A percentile compares a stretch with the other conserved stretches of the same genome.
Conservation (phyloP, 2,888 invertebrate species). For the Caenorhabditis imperialis region DNA sequence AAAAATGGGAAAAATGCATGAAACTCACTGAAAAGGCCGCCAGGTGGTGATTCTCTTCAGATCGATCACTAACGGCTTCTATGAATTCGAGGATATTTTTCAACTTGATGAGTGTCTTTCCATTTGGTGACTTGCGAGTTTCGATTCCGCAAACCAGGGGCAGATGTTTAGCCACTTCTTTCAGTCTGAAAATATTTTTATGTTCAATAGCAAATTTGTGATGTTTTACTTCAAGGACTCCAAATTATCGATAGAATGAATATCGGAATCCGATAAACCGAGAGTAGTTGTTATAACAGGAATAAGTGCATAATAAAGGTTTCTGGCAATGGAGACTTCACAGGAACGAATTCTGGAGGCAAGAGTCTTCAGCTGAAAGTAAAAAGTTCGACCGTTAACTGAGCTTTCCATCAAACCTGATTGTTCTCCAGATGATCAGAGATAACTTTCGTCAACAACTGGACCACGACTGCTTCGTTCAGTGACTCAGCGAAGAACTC, state of each 20-base stretch:
- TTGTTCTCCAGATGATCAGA: constrained; percentile 7
- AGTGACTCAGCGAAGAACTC: constrained; percentile 29
- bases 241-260: constrained; percentile 12
- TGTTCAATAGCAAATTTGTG: no score
- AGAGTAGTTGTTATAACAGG: background rate
- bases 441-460: constrained; percentile 16
- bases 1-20: no score
- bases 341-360: constrained; percentile 1
- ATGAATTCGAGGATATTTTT: constrained; percentile 20
- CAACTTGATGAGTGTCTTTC: constrained; percentile 4
- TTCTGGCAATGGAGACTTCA: background rate
- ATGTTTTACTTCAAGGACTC: constrained; percentile 21
- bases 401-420: constrained; percentile 1
- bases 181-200: constrained; percentile 11
- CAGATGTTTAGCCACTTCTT: constrained; percentile 23
- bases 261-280: background rate
- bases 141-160: background rate
- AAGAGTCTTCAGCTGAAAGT: constrained; percentile 10
- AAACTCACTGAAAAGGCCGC: constrained; percentile 15
- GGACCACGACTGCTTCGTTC: background rate
- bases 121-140: background rate
- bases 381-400: background rate
- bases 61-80: background rate
- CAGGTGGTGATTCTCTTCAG: background rate
- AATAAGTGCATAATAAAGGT: constrained; percentile 4